phyloP scores from a whole-genome alignment of 2,113 vertebrate genomes.

The Lucifuga dentata region DNA sequence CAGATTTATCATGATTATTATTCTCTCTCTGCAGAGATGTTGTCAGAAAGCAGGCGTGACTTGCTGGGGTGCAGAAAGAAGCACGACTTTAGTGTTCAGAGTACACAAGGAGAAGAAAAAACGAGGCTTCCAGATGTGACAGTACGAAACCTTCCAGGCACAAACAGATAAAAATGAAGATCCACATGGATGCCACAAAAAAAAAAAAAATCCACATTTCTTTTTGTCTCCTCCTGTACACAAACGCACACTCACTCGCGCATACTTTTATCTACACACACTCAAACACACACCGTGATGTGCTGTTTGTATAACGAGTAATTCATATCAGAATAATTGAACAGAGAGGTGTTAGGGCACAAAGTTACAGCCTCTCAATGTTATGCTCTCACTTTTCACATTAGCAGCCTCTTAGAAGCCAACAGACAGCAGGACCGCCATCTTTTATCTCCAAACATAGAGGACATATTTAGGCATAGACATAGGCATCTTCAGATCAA shows the following conservation, averaged over 20 bases:
- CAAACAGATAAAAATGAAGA: slow-evolving; percentile 37
- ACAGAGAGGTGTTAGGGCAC: slow-evolving; percentile 19
- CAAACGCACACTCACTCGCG: background rate
- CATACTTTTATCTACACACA: background rate
- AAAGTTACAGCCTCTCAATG: slow-evolving; percentile 10
- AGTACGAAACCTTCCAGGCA: slow-evolving; percentile 55
- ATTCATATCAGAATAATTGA: slow-evolving; percentile 49
- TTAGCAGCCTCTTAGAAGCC: slow-evolving; percentile 50
- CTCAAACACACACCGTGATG: background rate
- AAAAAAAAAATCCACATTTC: background rate
- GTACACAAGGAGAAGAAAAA: slow-evolving; percentile 41
- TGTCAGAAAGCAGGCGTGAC: slow-evolving; percentile 46
- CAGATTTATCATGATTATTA: slow-evolving; percentile 35
- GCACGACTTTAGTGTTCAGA: slow-evolving; percentile 32
- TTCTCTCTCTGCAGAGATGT: slow-evolving; percentile 28
- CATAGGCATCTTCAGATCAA: too few species aligned
- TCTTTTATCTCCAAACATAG: slow-evolving; percentile 59
- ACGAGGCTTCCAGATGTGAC: slow-evolving; percentile 59
- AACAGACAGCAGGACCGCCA: slow-evolving; percentile 51
- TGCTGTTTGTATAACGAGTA: slow-evolving; percentile 33
- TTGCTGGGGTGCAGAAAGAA: slow-evolving; percentile 38
- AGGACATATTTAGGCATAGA: too few species aligned
- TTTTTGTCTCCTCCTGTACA: too few species aligned
- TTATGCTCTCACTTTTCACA: slow-evolving; percentile 37
- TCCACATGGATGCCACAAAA: slow-evolving; percentile 46